A percentile compares a stretch with the other conserved stretches of the same genome.
These are phyloP conservation scores for Listrodromus nycthemerus DNA, from an alignment of 2,888 invertebrate genomes.

Conservation along the genomic window DNA sequence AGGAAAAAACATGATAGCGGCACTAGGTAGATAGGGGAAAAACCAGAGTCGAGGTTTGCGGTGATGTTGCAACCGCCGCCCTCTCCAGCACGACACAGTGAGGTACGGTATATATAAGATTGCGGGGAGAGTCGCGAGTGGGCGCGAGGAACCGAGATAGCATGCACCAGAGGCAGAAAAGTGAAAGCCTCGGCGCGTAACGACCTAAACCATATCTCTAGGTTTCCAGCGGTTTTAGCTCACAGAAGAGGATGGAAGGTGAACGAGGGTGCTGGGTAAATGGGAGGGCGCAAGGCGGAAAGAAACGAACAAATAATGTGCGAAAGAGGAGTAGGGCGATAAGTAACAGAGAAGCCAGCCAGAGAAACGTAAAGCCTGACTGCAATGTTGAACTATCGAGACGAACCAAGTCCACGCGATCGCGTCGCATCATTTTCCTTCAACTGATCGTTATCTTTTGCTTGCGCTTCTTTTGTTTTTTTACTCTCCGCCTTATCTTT, in stretches of 20 bases:
- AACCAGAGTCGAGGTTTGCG: constrained; percentile 35
- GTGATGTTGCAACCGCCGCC: constrained; percentile 59
- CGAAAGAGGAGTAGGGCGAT: background rate
- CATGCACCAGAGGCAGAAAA: constrained; percentile 74
- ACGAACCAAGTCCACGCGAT: constrained; percentile 75
- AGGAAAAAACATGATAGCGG: constrained; percentile 12
- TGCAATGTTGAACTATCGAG: constrained; percentile 78
- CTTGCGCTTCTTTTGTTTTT: background rate
- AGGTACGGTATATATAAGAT: constrained; percentile 29
- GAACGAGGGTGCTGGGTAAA: constrained; percentile 56
- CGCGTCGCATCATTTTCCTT: constrained; percentile 73
- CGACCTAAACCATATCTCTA: constrained; percentile 80
- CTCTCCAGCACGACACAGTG: constrained; percentile 39
- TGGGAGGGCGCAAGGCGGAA: constrained; percentile 25
- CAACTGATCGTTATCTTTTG: constrained; percentile 13
- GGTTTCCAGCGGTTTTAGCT: constrained; percentile 65
- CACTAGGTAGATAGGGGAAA: constrained; percentile 23
- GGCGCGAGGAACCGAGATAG: constrained; percentile 50
- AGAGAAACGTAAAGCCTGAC: constrained; percentile 56
- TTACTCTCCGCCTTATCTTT: background rate
- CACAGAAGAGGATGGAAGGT: constrained; percentile 42
- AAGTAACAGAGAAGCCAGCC: constrained; percentile 28
- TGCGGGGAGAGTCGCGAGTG: constrained; percentile 48
- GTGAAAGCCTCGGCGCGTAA: constrained; percentile 80
- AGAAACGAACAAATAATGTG: constrained; percentile 29